Percentiles rank a stretch among this genome's conserved stretches.
phyloP scores from a whole-genome alignment of 2,888 invertebrate genomes.

The Erebia epiphron region DNA sequence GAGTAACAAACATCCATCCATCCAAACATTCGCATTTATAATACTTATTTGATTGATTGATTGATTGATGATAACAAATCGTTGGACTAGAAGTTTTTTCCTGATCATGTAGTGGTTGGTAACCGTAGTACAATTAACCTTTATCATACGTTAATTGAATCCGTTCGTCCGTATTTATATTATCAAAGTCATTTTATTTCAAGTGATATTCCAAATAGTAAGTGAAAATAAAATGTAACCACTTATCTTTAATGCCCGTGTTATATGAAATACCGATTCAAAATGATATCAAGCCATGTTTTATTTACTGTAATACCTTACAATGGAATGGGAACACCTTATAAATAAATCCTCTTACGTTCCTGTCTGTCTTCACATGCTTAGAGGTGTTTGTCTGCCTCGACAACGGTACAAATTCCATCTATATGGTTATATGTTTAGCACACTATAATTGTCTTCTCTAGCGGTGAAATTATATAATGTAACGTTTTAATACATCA shows the following conservation, averaged over 20 bases:
- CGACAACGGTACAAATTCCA: not conserved
- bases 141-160: too few relatives aligned
- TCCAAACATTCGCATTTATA: too few relatives aligned
- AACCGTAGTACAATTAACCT: too few relatives aligned
- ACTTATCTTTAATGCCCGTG: not conserved
- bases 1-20: too few relatives aligned
- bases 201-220: not conserved
- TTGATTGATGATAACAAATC: too few relatives aligned
- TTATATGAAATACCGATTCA: not conserved
- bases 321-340: slow-evolving; percentile 7
- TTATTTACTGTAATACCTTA: slow-evolving; percentile 5
- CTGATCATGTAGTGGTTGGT: too few relatives aligned
- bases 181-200: not conserved
- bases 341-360: slow-evolving; percentile 19
- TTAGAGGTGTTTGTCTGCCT: slow-evolving; percentile 8
- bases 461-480: not conserved
- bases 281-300: slow-evolving; percentile 12
- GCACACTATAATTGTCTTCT: not conserved
- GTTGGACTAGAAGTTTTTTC: too few relatives aligned
- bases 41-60: too few relatives aligned
- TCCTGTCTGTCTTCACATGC: slow-evolving; percentile 5
- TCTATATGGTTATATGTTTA: not conserved
- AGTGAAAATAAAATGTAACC: not conserved
- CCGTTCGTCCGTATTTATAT: not conserved
- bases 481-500: not conserved